Evolutionary conservation across 2,113 vertebrate species (phyloP), one percentile per base, ranked within the genome.

Genomic region (Xiphophorus hellerii): DNA sequence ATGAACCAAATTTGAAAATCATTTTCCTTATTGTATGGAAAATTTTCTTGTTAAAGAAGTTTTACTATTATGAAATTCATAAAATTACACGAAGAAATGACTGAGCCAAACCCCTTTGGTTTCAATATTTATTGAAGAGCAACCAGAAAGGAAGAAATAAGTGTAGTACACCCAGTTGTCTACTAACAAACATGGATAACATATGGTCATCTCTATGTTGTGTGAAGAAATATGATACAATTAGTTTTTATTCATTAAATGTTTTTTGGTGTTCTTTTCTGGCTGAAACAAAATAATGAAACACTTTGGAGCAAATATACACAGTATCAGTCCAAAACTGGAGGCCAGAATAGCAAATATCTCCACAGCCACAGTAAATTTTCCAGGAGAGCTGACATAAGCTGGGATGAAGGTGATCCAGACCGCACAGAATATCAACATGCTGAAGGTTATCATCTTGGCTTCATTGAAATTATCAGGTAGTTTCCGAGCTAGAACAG

Each of bases 381-480:
- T 94, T 7, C 93, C 91, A 70, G 93, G 93, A 48, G 93, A 94
- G 66, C 92, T 94, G 81, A 94, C 83, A 87, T 94, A 94, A 17
- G 91, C 91, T 74, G 92, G 91, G 33, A 93, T 88, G 72, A 92
- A 93, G 1, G 90, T 87, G 71, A 91, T 84, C 92, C 91, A 92
- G 0, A 92, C 87, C 33, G 90, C 89, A 90, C 87, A 91, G 71
- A 92, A 84, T 10, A 84, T 80, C 1, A 85, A 0, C 75, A 82
- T 82, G 60, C 80, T 91, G 78, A 92, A 92, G 28, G 89, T 92
- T 69, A 92, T 91, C 1, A 90, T 44, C 42, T 15, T 48, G 44
- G 28, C 28, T 28, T 28, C 28, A 1, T 28, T 28, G 1, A 28
- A 28, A 28, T 28, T 28, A 28, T 28, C 28, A 28, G 28, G 28